Base-by-base conservation (phyloP, 1,140 invertebrate genomes). In the Habropoda laboriosa region DNA sequence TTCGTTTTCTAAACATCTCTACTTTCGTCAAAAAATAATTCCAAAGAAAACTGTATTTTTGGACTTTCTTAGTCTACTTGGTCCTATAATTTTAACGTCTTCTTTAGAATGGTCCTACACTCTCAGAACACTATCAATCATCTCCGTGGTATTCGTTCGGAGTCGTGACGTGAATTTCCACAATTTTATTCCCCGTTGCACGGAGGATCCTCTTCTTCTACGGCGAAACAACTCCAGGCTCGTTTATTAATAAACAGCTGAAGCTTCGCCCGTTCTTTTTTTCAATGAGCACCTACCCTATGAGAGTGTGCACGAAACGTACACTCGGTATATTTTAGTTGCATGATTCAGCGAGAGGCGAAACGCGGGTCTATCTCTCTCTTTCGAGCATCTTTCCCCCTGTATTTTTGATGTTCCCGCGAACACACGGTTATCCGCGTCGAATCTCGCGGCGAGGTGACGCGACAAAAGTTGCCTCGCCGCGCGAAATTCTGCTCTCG, bases 241-340 rank as follows among this genome's bases (percentile, higher is more conserved):
- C 78, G 78, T 80, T 80, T 80, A 80, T 80, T 80, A 80, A 80
- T 80, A 80, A 75, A 80, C 78, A 66, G 35, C 24, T 66, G 38
- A 7, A 35, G 24, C 60, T 57, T 21, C 7, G 30, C n/a, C 35
- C 47, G 45, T 55, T 63, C 30, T 38, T 67, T 67, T 53, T 75
- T 75, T 73, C 45, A 75, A 75, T 61, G 55, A 61, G 42, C 30
- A 40, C 71, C n/a, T 68, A 76, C 27, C 38, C 60, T 27, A 8
- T n/a, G 27, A 32, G 45, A 42, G 18, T 6, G 57, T 24, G 71
- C 77, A 77, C 47, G 30, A 70, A 80, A 75, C 71, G 79, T 64
- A 68, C 79, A 61, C 73, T 86, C 72, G 79, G 88, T 89, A 83
- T 88, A 86, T 89, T 89, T 89, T 83, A 75, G 86, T 72, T 81